Evolutionary conservation across 1,140 invertebrate genomes (phyloP).

Genomic region (Pollicipes pollicipes): DNA sequence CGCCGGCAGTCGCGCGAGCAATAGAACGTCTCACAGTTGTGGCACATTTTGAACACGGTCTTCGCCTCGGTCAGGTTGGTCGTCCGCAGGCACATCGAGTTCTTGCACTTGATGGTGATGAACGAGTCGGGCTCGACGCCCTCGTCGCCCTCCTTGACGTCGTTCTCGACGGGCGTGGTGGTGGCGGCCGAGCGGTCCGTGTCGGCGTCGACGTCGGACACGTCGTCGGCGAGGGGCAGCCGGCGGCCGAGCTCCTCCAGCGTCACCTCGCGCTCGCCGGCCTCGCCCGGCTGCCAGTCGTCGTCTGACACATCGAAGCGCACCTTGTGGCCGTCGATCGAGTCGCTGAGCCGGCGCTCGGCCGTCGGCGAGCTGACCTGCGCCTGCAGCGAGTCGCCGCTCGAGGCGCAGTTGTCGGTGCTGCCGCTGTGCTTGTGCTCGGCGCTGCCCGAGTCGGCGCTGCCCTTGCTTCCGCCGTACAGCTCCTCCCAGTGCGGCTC

Average conservation of each 20-base stretch:
- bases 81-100: conserved; percentile 25
- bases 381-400: conserved; percentile 1
- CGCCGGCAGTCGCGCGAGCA: conserved; percentile 54
- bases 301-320: neutral
- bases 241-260: neutral
- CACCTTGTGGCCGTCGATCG: neutral
- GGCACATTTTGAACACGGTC: conserved; percentile 61
- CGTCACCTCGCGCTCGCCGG: neutral
- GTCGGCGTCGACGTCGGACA: conserved; percentile 6
- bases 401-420: conserved; percentile 1
- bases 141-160: conserved; percentile 8
- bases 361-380: neutral
- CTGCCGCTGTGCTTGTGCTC: neutral
- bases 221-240: neutral
- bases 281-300: neutral
- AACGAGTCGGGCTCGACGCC: neutral
- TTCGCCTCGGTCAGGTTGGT: conserved; percentile 26
- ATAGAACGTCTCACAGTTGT: conserved; percentile 71
- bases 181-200: conserved; percentile 9
- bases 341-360: neutral
- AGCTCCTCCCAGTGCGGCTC: neutral
- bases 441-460: neutral
- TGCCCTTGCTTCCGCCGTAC: too few species aligned
- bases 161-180: conserved; percentile 8
- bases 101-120: conserved; percentile 12